phyloP scores from a whole-genome alignment of 2,888 invertebrate genomes.

The Agrotis exclamationis region DNA sequence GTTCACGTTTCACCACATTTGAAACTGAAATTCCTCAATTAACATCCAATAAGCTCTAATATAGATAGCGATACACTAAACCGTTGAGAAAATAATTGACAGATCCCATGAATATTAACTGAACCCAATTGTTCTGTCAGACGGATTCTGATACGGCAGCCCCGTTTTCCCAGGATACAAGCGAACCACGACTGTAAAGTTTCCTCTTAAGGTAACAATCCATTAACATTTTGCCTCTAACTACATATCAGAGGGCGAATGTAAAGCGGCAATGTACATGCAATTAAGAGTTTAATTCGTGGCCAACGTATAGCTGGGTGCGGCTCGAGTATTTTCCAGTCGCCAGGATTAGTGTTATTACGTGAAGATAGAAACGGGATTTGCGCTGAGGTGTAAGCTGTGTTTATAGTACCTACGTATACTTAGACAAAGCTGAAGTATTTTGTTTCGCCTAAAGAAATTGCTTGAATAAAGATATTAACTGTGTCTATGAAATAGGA shows the following conservation, averaged over 20 bases:
- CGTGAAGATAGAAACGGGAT: constrained; percentile 64
- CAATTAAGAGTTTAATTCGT: constrained; percentile 74
- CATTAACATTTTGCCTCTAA: constrained; percentile 83
- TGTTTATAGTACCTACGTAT: constrained; percentile 55
- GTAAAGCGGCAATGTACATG: constrained; percentile 75
- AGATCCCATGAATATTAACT: constrained; percentile 78
- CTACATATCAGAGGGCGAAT: constrained; percentile 77
- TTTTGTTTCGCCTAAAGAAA: constrained; percentile 58
- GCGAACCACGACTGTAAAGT: constrained; percentile 66
- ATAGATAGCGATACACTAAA: constrained; percentile 52
- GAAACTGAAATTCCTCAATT: constrained; percentile 52
- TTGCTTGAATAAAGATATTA: constrained; percentile 42
- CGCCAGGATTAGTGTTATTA: constrained; percentile 66
- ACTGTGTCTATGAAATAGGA: constrained; percentile 46
- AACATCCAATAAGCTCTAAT: constrained; percentile 55
- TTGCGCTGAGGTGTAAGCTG: constrained; percentile 60
- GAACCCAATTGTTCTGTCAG: constrained; percentile 80
- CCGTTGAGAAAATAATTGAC: constrained; percentile 74
- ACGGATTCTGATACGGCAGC: constrained; percentile 71
- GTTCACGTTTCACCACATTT: constrained; percentile 17
- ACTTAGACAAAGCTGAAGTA: constrained; percentile 41
- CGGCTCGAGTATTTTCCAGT: constrained; percentile 58
- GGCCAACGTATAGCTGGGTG: constrained; percentile 49
- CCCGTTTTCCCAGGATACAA: constrained; percentile 74
- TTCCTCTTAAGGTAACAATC: constrained; percentile 82